phyloP scores from a whole-genome alignment of 2,797 vertebrate species.

The Acanthurus tractus region DNA sequence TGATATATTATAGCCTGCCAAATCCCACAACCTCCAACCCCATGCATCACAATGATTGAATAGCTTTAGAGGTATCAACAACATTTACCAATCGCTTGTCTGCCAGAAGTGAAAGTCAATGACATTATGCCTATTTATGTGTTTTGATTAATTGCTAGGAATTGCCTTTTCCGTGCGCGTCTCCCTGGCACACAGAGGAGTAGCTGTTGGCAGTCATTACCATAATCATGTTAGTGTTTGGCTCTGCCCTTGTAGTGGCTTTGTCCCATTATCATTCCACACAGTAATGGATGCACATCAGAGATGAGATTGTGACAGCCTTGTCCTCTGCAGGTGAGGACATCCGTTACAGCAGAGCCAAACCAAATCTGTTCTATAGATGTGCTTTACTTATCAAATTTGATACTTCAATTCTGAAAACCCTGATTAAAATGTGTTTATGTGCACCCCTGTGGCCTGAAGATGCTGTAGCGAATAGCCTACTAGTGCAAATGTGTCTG shows the following conservation, averaged over 20 bases:
- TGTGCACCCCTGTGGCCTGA: slow-evolving; percentile 6
- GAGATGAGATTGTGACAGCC: slow-evolving; percentile 74
- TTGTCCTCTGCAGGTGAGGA: slow-evolving; percentile 71
- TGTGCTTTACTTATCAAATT: slow-evolving; percentile 36
- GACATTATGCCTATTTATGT: slow-evolving; percentile 72
- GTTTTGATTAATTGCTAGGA: slow-evolving; percentile 76
- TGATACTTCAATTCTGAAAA: slow-evolving; percentile 32
- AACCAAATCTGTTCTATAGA: slow-evolving; percentile 32
- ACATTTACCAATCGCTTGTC: slow-evolving; percentile 64
- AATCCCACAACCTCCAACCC: slow-evolving; percentile 28
- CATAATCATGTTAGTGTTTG: slow-evolving; percentile 80
- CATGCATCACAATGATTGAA: slow-evolving; percentile 70
- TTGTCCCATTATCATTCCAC: slow-evolving; percentile 70
- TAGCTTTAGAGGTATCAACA: slow-evolving; percentile 63
- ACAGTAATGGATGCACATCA: slow-evolving; percentile 78
- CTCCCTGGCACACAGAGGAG: slow-evolving; percentile 24
- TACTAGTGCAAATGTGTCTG: slow-evolving; percentile 23
- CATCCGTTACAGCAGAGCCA: slow-evolving; percentile 20
- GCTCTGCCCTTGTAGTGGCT: slow-evolving; percentile 76
- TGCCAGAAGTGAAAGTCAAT: slow-evolving; percentile 69
- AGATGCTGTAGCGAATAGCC: slow-evolving; percentile 3
- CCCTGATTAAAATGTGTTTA: slow-evolving; percentile 27
- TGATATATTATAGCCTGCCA: slow-evolving; percentile 58
- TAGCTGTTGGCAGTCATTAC: slow-evolving; percentile 75
- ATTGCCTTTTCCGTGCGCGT: slow-evolving; percentile 51